Evolutionary conservation across 2,797 vertebrate species (phyloP), one percentile per base, ranked within the genome.

Genomic region (Rhinogobio ventralis): DNA sequence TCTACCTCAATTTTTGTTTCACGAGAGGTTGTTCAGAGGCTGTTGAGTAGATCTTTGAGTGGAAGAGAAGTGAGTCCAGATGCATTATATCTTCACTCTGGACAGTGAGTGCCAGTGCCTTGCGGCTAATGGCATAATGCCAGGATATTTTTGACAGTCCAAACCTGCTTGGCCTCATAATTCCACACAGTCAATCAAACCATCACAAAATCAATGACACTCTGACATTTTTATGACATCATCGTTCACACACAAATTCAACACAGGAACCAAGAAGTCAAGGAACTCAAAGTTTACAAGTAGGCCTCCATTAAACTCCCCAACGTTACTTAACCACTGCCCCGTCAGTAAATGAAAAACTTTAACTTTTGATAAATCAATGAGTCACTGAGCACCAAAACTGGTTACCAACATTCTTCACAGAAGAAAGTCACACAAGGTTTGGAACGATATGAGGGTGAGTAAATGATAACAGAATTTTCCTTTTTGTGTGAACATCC

Each of bases 141-240:
- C 81, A 75, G 72, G 73, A 53, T 67, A 66, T 67, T 83, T 83
- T 76, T 67, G 81, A 76, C 81, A 83, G 57, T 64, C 81, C 60
- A 83, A 75, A 67, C 57, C 57, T 75, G 46, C 60, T 49, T 19
- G 10, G 57, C 71, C 45, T 74, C 57, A 49, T 74, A 36, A 51
- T 83, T 83, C 36, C 62, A 76, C 60, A 67, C n/a, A 49, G 60
- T 75, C 57, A 75, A 49, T 74, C 81, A 75, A 57, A 83, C 33
- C 81, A 83, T 64, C 57, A 83, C 30, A 66, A 39, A 76, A 75
- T 75, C 81, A 83, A 23, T 67, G 81, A 83, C 72, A 75, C 3
- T 0, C 72, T 67, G 81, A 75, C 60, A 83, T 53, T 82, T 72
- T 45, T 30, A 72, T 73, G 39, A 17, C 42, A 28, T 82, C 51